Percentiles rank a stretch among this genome's conserved stretches.
These are phyloP conservation scores for Crotalus tigris DNA, from an alignment of 2,113 vertebrate species.

Conservation along the genomic window DNA sequence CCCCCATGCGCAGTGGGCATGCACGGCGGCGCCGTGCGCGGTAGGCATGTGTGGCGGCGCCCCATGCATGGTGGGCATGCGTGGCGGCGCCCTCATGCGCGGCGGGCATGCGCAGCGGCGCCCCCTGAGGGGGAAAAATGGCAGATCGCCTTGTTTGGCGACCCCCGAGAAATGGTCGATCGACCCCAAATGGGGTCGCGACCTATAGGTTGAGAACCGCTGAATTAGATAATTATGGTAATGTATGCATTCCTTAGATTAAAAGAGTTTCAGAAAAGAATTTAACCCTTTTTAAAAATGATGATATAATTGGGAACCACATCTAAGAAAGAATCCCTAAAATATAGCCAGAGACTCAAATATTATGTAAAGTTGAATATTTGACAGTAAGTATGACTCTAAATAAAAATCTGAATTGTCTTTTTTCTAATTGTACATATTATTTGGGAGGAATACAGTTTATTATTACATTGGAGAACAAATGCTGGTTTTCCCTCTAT, in stretches of 20 bases:
- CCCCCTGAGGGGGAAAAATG: too few relatives aligned
- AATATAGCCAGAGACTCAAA: neutral
- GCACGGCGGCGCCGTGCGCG: too few relatives aligned
- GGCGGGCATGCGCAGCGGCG: too few relatives aligned
- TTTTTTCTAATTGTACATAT: neutral
- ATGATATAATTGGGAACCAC: neutral
- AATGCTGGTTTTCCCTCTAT: neutral
- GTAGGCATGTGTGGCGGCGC: too few relatives aligned
- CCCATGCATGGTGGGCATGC: too few relatives aligned
- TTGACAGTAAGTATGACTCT: neutral
- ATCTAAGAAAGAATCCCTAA: neutral
- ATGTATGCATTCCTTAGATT: neutral
- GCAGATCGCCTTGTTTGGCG: too few relatives aligned
- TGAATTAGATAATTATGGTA: neutral
- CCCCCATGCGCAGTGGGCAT: too few relatives aligned
- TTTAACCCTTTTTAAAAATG: neutral
- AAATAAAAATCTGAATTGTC: neutral
- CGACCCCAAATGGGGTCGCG: too few relatives aligned
- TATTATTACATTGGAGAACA: constrained; percentile 1
- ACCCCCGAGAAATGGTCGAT: too few relatives aligned
- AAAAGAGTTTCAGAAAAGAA: neutral
- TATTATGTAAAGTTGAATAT: neutral
- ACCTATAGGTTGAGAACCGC: too few relatives aligned
- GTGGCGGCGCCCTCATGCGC: too few relatives aligned
- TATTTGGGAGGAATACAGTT: neutral